Conservation (phyloP, 2,797 vertebrate species). For the Hemibagrus guttatus region DNA sequence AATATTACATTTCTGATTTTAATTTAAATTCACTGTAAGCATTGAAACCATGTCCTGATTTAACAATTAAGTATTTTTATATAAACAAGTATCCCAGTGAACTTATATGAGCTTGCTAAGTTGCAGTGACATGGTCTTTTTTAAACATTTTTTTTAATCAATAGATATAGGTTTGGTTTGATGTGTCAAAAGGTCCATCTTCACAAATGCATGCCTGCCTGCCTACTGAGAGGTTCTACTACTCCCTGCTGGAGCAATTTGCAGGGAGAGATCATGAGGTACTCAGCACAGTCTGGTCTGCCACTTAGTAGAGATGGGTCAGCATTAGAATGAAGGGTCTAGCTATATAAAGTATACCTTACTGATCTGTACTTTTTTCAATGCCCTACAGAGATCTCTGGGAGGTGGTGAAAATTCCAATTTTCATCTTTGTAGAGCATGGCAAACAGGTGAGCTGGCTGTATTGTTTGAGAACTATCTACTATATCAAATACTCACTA, state of each 20-base stretch:
- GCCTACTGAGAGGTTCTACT: constrained; percentile 21
- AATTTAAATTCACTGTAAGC: background rate
- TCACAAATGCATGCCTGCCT: constrained; percentile 57
- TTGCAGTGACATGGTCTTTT: background rate
- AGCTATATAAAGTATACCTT: constrained; percentile 69
- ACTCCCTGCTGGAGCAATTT: constrained; percentile 76
- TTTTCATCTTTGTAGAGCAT: constrained; percentile 37
- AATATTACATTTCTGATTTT: background rate
- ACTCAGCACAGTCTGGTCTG: constrained; percentile 58
- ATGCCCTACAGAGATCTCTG: background rate
- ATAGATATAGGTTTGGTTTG: constrained; percentile 10
- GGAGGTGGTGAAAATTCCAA: background rate
- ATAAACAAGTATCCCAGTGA: background rate
- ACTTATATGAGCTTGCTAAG: background rate
- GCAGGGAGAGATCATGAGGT: constrained; percentile 71
- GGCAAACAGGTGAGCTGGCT: constrained; percentile 36
- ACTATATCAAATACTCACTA: too few species aligned
- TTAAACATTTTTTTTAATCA: background rate
- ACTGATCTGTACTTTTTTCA: background rate
- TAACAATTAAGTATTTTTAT: background rate
- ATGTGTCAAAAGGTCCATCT: constrained; percentile 46
- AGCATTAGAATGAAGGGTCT: constrained; percentile 70
- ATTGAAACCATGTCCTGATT: background rate
- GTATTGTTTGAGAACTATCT: background rate
- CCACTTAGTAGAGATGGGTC: constrained; percentile 72